These are phyloP conservation scores for Notothenia rossii DNA, from an alignment of 2,113 vertebrate species.

Conservation along the genomic window DNA sequence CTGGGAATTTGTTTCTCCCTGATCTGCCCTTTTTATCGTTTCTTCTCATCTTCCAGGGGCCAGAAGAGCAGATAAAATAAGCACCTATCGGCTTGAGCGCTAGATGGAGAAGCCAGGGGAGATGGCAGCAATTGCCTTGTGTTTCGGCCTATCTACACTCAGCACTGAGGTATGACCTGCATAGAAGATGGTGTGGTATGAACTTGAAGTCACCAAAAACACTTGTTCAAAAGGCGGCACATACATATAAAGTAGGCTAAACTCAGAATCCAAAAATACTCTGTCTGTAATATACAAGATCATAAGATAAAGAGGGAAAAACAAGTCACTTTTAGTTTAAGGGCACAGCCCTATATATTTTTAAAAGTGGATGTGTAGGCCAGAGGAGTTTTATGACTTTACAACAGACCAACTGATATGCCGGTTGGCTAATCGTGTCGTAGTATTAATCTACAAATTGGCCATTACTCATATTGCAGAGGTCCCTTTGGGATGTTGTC, in stretches of 20 bases:
- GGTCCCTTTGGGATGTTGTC: too few relatives aligned
- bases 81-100: constrained; percentile 15
- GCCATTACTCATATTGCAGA: not conserved
- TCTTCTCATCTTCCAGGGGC: constrained; percentile 42
- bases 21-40: constrained; percentile 50
- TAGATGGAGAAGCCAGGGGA: constrained; percentile 28
- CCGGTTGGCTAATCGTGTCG: too few relatives aligned
- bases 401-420: not conserved
- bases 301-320: too few relatives aligned
- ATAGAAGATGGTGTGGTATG: not conserved
- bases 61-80: constrained; percentile 58
- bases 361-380: not conserved
- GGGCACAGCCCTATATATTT: not conserved
- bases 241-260: not conserved
- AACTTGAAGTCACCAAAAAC: constrained; percentile 14
- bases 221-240: not conserved
- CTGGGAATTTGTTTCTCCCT: constrained; percentile 48
- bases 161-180: constrained; percentile 22
- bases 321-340: not conserved
- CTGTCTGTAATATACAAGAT: too few relatives aligned
- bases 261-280: too few relatives aligned
- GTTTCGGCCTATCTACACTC: constrained; percentile 22
- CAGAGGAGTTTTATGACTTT: not conserved
- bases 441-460: not conserved
- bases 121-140: constrained; percentile 35